Base-by-base conservation (phyloP, 2,113 vertebrate species). In the Oophaga pumilio region DNA sequence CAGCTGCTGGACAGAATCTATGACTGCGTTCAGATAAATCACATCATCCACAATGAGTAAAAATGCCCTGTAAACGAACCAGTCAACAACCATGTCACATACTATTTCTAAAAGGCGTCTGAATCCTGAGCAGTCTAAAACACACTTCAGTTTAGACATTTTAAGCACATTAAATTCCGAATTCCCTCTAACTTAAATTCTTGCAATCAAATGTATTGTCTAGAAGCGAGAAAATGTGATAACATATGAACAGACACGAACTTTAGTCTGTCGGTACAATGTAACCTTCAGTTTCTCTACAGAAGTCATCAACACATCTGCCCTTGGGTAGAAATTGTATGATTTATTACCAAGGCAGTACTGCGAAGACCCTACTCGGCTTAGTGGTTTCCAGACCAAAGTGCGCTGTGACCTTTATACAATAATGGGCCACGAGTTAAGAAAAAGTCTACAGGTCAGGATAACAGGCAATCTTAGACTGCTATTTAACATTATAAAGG, bases 31-130 rank as follows among this genome's bases (percentile, higher is more conserved):
- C 62, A 69, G 62, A 83, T 53, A 69, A 83, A 83, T 83, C 81
- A 83, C 62, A 83, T 83, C 81, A 83, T 83, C 43, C 69, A n/a
- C 64, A 69, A 83, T n/a, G 69, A 83, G 64, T 69, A 83, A 83
- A 83, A 83, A 83, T 83, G 81, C 33, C 81, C 81, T 69, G 62
- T 53, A 83, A 83, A 83, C 69, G 81, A 83, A 83, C 64, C 62
- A 83, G 81, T 83, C 62, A 53, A 83, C 81, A 83, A 49, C 43
- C 59, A 83, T 69, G 62, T 83, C 81, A 83, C 81, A 69, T 52
- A 83, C n/a, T 69, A 83, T 83, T 83, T 83, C n/a, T 2, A 82
- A 64, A 33, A 66, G 12, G 13, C 43, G 24, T 82, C 80, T 26
- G 81, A 26, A 83, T 50, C 43, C 49, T 18, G 81, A 59, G 15